These are phyloP conservation scores for Byasa hedistus DNA, from an alignment of 2,888 invertebrate genomes.

Conservation along the genomic window DNA sequence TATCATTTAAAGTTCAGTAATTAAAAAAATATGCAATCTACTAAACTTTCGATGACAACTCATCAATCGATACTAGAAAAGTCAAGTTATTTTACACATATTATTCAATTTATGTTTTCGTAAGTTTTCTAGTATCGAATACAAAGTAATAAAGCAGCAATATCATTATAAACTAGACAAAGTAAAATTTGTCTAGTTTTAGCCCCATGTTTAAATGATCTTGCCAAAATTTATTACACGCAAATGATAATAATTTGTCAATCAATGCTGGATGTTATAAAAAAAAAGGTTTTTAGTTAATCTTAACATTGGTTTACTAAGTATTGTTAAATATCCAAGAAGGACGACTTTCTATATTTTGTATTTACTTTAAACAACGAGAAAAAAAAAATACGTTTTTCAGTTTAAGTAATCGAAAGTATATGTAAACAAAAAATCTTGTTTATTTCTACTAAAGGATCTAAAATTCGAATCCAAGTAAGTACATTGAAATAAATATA, in stretches of 20 bases:
- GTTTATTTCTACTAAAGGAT: too few relatives aligned
- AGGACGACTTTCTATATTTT: too few relatives aligned
- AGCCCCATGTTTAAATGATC: neutral
- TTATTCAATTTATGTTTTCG: neutral
- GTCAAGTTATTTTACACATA: neutral
- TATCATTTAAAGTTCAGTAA: neutral
- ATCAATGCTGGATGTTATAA: constrained; percentile 8
- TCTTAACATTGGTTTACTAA: too few relatives aligned
- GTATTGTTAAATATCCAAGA: too few relatives aligned
- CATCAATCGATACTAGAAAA: neutral
- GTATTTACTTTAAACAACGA: too few relatives aligned
- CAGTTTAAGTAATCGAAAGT: too few relatives aligned
- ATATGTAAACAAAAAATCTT: too few relatives aligned
- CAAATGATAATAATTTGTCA: constrained; percentile 1
- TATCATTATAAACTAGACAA: constrained; percentile 5
- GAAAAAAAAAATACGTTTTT: too few relatives aligned
- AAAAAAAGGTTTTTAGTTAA: neutral
- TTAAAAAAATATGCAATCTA: neutral
- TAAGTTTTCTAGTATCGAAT: neutral
- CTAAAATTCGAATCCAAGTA: too few relatives aligned
- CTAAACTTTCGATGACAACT: constrained; percentile 4
- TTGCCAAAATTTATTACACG: neutral
- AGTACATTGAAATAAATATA: too few relatives aligned
- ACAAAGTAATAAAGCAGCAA: constrained; percentile 3
- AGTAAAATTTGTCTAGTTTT: neutral